Evolutionary conservation across 2,888 invertebrate species (phyloP), one percentile per base, ranked within the genome.

Genomic region (Dryomyza anilis): DNA sequence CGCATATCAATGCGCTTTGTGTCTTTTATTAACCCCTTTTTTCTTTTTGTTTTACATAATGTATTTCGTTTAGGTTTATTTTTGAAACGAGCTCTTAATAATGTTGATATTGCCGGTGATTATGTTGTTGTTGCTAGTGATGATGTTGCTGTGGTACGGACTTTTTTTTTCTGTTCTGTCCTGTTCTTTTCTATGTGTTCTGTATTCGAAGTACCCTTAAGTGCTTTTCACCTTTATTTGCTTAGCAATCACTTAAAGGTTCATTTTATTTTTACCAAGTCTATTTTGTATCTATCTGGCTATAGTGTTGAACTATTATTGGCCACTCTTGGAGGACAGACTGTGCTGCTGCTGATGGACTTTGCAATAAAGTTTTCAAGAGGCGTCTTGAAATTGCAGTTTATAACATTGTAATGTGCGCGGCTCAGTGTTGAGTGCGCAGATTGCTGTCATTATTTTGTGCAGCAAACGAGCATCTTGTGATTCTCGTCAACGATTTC

Each of bases 231-330:
- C 29, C 43, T 43, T 27, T 29, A 39, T 50, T 50, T 23, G 50
- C 25, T 48, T 8, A 27, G 52, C 30, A 23, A 55, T 43, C 25
- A 62, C 27, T 29, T 45, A 19, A 63, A 56, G 56, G 29, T 43
- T 56, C 27, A 3, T 46, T 52, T 29, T 61, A 57, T 64, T 64
- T 56, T 36, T 45, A 61, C 58, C 45, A 60, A 64, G 60, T 63
- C 61, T 57, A 45, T 60, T 64, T n/a, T 4, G 19, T 43, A 5
- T n/a, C 16, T 16, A 10, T 16, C 48, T 10, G 8, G 19, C 7
- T 12, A 8, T 4, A 7, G 2, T n/a, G 25, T 14, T 25, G 3
- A 3, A 21, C 7, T 48, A n/a, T n/a, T n/a, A n/a, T n/a, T n/a
- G n/a, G n/a, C n/a, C n/a, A n/a, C n/a, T n/a, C n/a, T n/a, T n/a